Percentiles rank a stretch among this genome's conserved stretches.
These are phyloP conservation scores for Operophtera brumata DNA, from an alignment of 2,888 invertebrate genomes.

Conservation along the genomic window DNA sequence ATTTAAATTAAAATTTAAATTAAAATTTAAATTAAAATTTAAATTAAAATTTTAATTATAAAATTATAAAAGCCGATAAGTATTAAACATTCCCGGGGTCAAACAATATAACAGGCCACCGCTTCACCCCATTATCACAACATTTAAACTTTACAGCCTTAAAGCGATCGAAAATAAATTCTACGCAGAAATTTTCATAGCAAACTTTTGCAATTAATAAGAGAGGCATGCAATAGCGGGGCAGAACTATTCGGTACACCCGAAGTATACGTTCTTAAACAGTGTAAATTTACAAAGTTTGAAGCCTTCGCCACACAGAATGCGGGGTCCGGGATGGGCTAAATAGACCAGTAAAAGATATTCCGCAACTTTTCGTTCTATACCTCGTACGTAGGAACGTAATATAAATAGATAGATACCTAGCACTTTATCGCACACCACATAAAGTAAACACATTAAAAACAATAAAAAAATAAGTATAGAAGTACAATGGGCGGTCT, in stretches of 20 bases:
- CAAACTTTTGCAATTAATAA: slow-evolving; percentile 48
- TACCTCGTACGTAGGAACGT: no score
- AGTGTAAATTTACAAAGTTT: neutral
- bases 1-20: no score
- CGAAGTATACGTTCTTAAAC: slow-evolving; percentile 4
- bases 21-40: no score
- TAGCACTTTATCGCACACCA: no score
- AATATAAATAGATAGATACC: no score
- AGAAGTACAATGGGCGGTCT: no score
- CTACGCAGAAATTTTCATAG: slow-evolving; percentile 39
- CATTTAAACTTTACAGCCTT: slow-evolving; percentile 2
- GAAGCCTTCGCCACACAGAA: neutral
- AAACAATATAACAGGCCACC: neutral
- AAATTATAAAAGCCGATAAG: no score
- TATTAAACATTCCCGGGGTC: neutral
- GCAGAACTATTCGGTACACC: slow-evolving; percentile 29
- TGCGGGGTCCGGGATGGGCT: neutral
- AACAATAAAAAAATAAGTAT: no score
- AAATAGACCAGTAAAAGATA: no score
- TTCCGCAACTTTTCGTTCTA: no score
- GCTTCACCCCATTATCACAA: neutral
- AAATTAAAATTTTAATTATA: no score
- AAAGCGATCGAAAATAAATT: slow-evolving; percentile 28
- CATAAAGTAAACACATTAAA: no score
- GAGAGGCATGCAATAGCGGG: slow-evolving; percentile 24